Evolutionary conservation across 1,140 invertebrate genomes (phyloP), one percentile per base, ranked within the genome.

Genomic region (Philopotamus ludificatus): DNA sequence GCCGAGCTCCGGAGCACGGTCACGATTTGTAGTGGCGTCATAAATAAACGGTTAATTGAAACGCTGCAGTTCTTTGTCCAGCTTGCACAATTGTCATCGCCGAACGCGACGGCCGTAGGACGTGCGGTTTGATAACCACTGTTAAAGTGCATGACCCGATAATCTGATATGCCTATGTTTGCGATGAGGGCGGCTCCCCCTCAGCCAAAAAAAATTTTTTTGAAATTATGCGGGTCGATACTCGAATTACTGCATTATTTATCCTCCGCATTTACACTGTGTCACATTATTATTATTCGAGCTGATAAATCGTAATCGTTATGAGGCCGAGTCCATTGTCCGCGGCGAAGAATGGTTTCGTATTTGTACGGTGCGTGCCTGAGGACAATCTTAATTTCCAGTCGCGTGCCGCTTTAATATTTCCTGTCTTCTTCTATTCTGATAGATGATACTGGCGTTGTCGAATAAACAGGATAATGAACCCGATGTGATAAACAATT

Each of bases 31-130:
- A 12, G 28, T 34, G 28, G 28, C 28, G 28, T 49, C 16, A 49
- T 49, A 49, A 49, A 49, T 49, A 49, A 49, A 49, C n/a, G 20
- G 47, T 49, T 49, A 49, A 49, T 49, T 49, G 47, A 49, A 49
- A 49, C 47, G 47, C 47, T 49, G 47, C 22, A 15, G 4, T 12
- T 12, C 28, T 34, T 34, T 34, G 28, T 34, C 4, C 28, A 34
- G 12, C 15, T 18, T 21, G 16, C 16, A 21, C 47, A 49, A 49
- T 49, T 4, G 21, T 4, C 3, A 3, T 4, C 47, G 18, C 41
- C n/a, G n/a, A 44, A 18, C 9, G 41, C n/a, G 41, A 18, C 41
- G 41, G n/a, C 41, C 41, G 2, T 44, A 18, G n/a, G 41, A 49
- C 47, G 21, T 49, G 3, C 21, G 9, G 41, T 9, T 12, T 44